Percentiles rank a stretch among this genome's conserved stretches.
phyloP scores from a whole-genome alignment of 1,140 invertebrate genomes.

The Phthorimaea operculella region DNA sequence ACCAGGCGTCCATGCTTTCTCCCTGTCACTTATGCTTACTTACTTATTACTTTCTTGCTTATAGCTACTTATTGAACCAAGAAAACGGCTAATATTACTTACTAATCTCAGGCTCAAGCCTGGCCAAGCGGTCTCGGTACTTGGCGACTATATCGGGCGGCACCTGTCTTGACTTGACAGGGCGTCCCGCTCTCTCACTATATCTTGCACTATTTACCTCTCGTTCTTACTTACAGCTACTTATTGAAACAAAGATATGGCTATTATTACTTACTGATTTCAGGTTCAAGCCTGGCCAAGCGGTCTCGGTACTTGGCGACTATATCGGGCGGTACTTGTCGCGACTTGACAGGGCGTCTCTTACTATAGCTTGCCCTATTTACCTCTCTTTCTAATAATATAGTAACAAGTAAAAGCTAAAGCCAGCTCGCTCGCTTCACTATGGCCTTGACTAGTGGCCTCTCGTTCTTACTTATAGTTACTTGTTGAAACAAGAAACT shows the following conservation, averaged over 20 bases:
- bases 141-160: slow-evolving; percentile 90
- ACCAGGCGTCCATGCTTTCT: too few species aligned
- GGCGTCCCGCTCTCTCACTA: slow-evolving; percentile 85
- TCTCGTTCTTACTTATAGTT: too few species aligned
- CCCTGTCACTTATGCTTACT: too few species aligned
- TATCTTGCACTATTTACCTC: slow-evolving; percentile 89
- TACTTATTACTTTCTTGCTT: too few species aligned
- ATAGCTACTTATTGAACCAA: too few species aligned
- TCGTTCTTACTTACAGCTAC: slow-evolving; percentile 95
- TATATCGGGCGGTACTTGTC: slow-evolving; percentile 89
- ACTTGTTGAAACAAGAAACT: too few species aligned
- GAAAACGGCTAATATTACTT: too few species aligned
- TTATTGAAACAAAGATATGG: too few species aligned
- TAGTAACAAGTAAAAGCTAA: too few species aligned
- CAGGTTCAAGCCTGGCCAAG: slow-evolving; percentile 76
- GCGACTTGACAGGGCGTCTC: slow-evolving; percentile 90
- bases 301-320: slow-evolving; percentile 86
- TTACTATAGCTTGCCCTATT: too few species aligned
- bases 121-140: slow-evolving; percentile 79
- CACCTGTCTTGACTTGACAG: slow-evolving; percentile 89
- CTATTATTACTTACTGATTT: slow-evolving; percentile 76
- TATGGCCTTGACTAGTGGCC: slow-evolving; percentile 90
- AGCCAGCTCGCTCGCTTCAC: slow-evolving; percentile 86
- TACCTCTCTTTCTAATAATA: too few species aligned
- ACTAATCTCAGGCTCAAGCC: slow-evolving; percentile 82